A percentile compares a stretch with the other conserved stretches of the same genome.
Evolutionary conservation across 1,140 invertebrate species (phyloP).

Genomic region (Plodia interpunctella): DNA sequence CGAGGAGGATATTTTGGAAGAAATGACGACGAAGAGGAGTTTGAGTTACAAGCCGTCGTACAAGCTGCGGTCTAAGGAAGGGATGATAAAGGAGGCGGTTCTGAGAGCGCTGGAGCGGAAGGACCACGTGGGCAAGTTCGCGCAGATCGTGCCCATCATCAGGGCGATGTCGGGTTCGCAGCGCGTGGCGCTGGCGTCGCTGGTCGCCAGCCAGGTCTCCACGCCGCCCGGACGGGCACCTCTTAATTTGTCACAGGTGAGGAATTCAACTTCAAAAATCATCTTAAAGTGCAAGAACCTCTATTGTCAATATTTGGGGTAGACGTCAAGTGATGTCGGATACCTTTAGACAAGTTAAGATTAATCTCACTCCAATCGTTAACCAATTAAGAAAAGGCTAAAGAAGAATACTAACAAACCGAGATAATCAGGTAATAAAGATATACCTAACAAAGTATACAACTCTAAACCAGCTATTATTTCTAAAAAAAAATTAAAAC

Average conservation of each 20-base stretch:
- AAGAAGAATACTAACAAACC: no score
- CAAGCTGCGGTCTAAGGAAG: conserved; percentile 69
- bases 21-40: conserved; percentile 37
- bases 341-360: no score
- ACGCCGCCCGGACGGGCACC: conserved; percentile 69
- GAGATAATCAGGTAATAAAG: no score
- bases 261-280: no score
- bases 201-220: conserved; percentile 80
- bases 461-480: no score
- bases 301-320: no score
- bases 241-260: conserved; percentile 76
- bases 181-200: conserved; percentile 77
- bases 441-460: no score
- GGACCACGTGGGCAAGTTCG: conserved; percentile 74
- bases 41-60: conserved; percentile 65
- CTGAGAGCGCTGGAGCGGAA: conserved; percentile 68
- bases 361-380: no score
- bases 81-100: conserved; percentile 70
- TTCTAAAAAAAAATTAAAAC: no score
- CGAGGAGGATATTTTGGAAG: conserved; percentile 39
- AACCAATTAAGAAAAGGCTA: no score
- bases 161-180: conserved; percentile 79
- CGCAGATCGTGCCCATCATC: conserved; percentile 80
- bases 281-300: no score
- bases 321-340: no score